Evolutionary conservation across 2,113 vertebrate genomes (phyloP), one percentile per base, ranked within the genome.

Genomic region (Gobio gobio): DNA sequence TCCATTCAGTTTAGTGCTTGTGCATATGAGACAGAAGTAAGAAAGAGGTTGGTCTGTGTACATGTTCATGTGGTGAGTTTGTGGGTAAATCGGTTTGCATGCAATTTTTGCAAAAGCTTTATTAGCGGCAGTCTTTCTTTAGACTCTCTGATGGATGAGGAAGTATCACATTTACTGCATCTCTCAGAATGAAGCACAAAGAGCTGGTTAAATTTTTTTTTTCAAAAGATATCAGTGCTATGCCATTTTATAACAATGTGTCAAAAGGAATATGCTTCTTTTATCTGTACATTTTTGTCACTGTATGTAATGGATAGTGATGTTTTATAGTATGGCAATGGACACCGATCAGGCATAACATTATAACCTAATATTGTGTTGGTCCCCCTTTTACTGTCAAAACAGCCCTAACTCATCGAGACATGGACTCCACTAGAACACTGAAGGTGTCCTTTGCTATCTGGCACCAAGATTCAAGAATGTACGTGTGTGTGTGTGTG

Each of bases 1-100:
- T 81, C 43, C 78, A 68, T 49, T n/a, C 10, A 81, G 45, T 63
- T 81, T 18, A 66, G 10, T 12, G 49, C 66, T 18, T 70, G 43
- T 76, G 45, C 26, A 33, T 51, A 45, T 59, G 51, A 66, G 24
- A 51, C 16, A 51, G 5, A 66, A 40, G 40, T 40, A 40, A 13
- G 59, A 29, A 4, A 64, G 51, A 45, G 45, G 29, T 0, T 73
- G 22, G 10, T 58, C 2, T 10, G 45, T 64, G 13, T 36, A 16
- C 47, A 12, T 36, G 83, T 45, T 33, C 6, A 56, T 68, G 75
- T 68, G 75, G 26, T 24, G 16, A 22, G 45, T 78, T 36, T 68
- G 63, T 70, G 75, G 58, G 24, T 0, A 18, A 36, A 26, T 83
- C 18, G 29, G 20, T 43, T n/a, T 51, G 24, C 16, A 26, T 76